Base-by-base conservation (phyloP, 2,888 invertebrate genomes). In the Chironomus tentans region DNA sequence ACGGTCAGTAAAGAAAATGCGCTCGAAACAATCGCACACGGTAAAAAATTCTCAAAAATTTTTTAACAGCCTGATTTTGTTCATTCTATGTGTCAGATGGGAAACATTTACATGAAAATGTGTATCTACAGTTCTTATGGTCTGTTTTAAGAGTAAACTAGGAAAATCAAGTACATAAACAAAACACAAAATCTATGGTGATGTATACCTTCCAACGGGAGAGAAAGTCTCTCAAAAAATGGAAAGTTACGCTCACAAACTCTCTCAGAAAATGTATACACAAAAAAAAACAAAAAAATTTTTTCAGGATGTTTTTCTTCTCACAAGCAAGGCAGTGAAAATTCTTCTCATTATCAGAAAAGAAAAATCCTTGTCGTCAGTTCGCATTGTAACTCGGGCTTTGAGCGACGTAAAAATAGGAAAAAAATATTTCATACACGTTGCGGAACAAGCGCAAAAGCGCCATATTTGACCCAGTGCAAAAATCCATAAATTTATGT, bases 401-500 rank as follows among this genome's bases (percentile, higher is more conserved):
- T 65, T 68, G 47, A 74, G 74, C 21, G 74, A 74, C 74, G 74
- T 46, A 48, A 74, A 74, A 71, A 56, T 18, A 15, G 65, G 28
- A 28, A 68, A 74, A 38, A 38, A 28, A 38, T 10, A 38, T 38
- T 38, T 38, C 38, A 38, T 38, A 38, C 38, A 38, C 38, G 7
- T 15, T 24, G 61, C 21, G 68, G 68, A 74, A 65, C 62, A 74
- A 74, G 74, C 74, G 68, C 72, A 74, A 22, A 68, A 74, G 74
- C 74, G 68, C 74, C 74, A 74, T 74, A 62, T 74, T 74, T 74
- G 74, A 74, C 74, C 74, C 61, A 74, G 74, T 74, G 68, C 21
- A 74, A 74, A 74, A 74, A 74, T 74, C 74, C 62, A 74, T 74
- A 74, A 74, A 68, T 22, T 74, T 13, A 38, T 28, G 46, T 22